Conservation (phyloP, 2,888 invertebrate genomes). For the Napeogenes inachia region DNA sequence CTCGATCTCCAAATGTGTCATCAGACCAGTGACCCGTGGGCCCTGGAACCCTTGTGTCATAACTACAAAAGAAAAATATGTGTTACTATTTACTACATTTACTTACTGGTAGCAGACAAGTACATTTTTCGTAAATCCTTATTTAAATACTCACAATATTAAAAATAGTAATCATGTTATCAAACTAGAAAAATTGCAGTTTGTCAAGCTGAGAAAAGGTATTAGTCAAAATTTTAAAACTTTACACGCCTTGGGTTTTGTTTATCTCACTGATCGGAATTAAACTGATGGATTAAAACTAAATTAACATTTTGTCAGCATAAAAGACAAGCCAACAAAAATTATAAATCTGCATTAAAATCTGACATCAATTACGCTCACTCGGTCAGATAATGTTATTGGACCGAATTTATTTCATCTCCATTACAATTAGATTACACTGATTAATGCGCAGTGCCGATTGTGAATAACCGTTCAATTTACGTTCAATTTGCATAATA, state of each 20-base stretch:
- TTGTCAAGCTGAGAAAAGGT: too few relatives aligned
- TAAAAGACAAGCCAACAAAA: constrained; percentile 13
- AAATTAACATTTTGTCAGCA: not conserved
- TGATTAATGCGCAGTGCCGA: constrained; percentile 28
- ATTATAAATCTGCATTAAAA: constrained; percentile 18
- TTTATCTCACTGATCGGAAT: too few relatives aligned
- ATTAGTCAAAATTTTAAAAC: too few relatives aligned
- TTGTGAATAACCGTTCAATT: constrained; percentile 29
- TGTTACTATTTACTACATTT: not conserved
- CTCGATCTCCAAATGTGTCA: constrained; percentile 80
- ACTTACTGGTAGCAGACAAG: not conserved
- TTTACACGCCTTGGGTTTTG: too few relatives aligned
- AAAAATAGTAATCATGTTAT: too few relatives aligned
- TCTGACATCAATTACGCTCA: constrained; percentile 27
- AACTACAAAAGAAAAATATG: constrained; percentile 44
- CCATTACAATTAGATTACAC: constrained; percentile 32
- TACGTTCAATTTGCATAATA: constrained; percentile 20
- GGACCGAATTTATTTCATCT: constrained; percentile 28
- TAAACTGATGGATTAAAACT: not conserved
- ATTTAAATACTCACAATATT: too few relatives aligned
- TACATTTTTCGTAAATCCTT: not conserved
- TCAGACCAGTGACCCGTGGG: constrained; percentile 65
- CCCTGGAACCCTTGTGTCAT: constrained; percentile 58
- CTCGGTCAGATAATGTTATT: constrained; percentile 27
- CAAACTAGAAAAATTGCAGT: too few relatives aligned